Evolutionary conservation across 1,140 invertebrate genomes (phyloP), one percentile per base, ranked within the genome.

Genomic region (Drosophila bifasciata): DNA sequence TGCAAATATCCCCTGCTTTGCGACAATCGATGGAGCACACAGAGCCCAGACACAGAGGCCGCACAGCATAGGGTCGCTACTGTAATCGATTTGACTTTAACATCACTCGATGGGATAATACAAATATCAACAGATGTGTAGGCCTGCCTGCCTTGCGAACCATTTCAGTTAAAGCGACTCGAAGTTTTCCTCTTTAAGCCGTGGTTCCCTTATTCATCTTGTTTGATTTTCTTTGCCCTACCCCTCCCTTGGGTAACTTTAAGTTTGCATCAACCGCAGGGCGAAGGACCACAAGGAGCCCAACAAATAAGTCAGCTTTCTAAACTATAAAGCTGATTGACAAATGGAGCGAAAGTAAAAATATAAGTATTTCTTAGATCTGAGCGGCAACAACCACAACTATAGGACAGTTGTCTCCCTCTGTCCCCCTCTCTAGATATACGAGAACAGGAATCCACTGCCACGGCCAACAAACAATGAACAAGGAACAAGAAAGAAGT

Each of bases 331-430:
- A 74, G 63, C 58, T 45, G 73, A 80, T 80, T 70, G 73, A 60
- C 81, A 85, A 85, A 86, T 86, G 81, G 61, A 81, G 68, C 60
- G 68, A 61, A 85, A 86, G 79, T 62, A 76, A 85, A 79, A 76
- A 68, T 67, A 57, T 63, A 56, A 53, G 50, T 46, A 68, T 59
- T 63, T 61, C 39, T 21, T 32, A 66, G 44, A 46, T 62, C n/a
- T 19, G 36, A 25, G 41, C 41, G 51, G 16, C 43, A 51, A 25
- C 1, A 59, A 67, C 40, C 28, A 8, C 28, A 28, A 28, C 8
- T 28, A 3, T 9, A 9, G 0, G 25, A 25, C 7, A 7, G n/a
- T n/a, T n/a, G n/a, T n/a, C n/a, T n/a, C n/a, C n/a, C n/a, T n/a
- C n/a, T n/a, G n/a, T n/a, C n/a, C n/a, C n/a, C n/a, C n/a, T n/a